phyloP scores from a whole-genome alignment of 2,888 invertebrate genomes.

The Graphium colonna region DNA sequence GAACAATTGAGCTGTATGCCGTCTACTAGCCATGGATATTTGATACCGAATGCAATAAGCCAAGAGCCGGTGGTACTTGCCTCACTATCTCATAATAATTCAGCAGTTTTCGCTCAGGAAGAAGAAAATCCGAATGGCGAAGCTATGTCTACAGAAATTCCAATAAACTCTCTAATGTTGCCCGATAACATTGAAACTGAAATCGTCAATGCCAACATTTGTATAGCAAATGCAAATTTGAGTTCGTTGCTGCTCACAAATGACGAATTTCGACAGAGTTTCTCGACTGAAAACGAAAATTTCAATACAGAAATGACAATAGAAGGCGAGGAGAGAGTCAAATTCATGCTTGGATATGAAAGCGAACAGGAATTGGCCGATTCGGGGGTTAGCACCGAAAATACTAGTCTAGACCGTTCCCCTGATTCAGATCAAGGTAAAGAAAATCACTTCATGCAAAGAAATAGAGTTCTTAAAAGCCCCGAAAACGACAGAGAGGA shows the following conservation, averaged over 20 bases:
- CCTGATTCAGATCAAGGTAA: conserved; percentile 78
- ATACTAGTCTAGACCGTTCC: conserved; percentile 84
- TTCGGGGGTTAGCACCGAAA: conserved; percentile 87
- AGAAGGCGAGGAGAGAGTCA: conserved; percentile 56
- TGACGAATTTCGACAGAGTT: conserved; percentile 63
- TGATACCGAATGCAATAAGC: conserved; percentile 82
- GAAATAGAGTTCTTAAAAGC: conserved; percentile 66
- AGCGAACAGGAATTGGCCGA: conserved; percentile 76
- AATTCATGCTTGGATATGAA: conserved; percentile 72
- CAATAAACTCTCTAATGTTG: conserved; percentile 48
- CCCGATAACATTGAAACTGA: conserved; percentile 66
- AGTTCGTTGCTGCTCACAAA: conserved; percentile 79
- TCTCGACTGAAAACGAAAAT: conserved; percentile 41
- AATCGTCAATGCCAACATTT: conserved; percentile 75
- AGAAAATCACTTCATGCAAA: conserved; percentile 61
- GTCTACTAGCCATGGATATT: conserved; percentile 82
- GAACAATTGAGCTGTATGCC: conserved; percentile 75
- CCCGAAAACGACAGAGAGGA: conserved; percentile 43
- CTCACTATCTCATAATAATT: conserved; percentile 72
- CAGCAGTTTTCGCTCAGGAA: conserved; percentile 66
- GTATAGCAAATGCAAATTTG: conserved; percentile 82
- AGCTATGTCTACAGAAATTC: conserved; percentile 51
- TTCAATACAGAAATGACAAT: conserved; percentile 27
- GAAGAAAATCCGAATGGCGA: conserved; percentile 49
- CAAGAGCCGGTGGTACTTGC: conserved; percentile 79